Evolutionary conservation across 2,113 vertebrate genomes (phyloP).

Genomic region (Ceyx melanurus): DNA sequence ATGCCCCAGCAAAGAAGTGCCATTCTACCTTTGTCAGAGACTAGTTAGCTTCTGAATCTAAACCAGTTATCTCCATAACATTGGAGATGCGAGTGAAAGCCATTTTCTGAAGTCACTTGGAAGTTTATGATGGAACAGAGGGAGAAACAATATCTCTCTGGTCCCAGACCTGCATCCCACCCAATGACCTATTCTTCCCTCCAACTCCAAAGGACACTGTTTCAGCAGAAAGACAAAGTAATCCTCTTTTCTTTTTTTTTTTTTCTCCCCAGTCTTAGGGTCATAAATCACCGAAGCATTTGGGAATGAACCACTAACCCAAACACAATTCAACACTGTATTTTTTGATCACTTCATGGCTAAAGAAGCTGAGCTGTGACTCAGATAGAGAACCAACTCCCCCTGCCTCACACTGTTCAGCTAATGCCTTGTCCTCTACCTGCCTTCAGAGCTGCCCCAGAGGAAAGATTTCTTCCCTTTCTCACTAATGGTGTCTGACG

Average conservation of each 20-base stretch:
- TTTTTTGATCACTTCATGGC: neutral
- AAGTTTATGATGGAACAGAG: neutral
- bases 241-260: neutral
- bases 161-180: neutral
- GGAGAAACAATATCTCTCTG: neutral
- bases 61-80: neutral
- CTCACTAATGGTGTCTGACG: neutral
- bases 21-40: neutral
- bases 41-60: neutral
- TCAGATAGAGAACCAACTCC: neutral
- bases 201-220: neutral
- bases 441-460: neutral
- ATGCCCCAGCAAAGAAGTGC: accelerated
- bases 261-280: neutral
- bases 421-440: neutral
- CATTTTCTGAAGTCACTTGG: accelerated
- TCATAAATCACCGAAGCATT: conserved; percentile 37
- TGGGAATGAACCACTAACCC: neutral
- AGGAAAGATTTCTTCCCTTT: neutral
- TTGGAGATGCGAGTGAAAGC: neutral
- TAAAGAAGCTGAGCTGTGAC: neutral
- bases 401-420: accelerated
- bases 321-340: neutral
- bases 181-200: neutral
- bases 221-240: neutral